Evolutionary conservation across 2,113 vertebrate species (phyloP).

Genomic region (Psammodynastes pulverulentus): DNA sequence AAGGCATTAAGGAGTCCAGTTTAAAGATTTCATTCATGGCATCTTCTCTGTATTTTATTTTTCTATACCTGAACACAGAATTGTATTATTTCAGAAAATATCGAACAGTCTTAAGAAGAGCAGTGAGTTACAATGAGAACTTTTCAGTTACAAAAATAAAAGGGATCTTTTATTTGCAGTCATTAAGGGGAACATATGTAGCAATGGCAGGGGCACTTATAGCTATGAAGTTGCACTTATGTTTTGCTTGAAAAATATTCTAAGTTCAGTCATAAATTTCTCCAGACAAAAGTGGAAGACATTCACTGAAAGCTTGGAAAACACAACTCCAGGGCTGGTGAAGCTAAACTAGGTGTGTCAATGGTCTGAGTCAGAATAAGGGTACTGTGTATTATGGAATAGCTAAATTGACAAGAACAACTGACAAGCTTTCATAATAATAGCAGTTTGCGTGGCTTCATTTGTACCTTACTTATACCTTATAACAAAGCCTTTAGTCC

Average conservation of each 20-base stretch:
- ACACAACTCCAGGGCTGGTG: not conserved
- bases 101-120: not conserved
- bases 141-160: not conserved
- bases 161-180: not conserved
- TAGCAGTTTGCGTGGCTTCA: not conserved
- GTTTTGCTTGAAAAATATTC: not conserved
- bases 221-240: not conserved
- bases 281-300: not conserved
- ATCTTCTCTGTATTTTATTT: not conserved
- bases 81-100: not conserved
- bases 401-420: not conserved
- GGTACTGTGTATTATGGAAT: not conserved
- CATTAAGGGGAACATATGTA: not conserved
- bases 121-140: not conserved
- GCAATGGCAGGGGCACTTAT: not conserved
- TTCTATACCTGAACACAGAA: not conserved
- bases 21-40: not conserved
- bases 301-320: not conserved
- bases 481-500: not conserved
- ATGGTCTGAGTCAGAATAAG: not conserved
- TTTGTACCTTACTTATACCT: not conserved
- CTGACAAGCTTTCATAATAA: not conserved
- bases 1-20: not conserved
- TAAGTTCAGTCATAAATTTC: not conserved
- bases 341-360: not conserved